These are phyloP conservation scores for Ischnura elegans DNA, from an alignment of 2,888 invertebrate species.

Conservation along the genomic window DNA sequence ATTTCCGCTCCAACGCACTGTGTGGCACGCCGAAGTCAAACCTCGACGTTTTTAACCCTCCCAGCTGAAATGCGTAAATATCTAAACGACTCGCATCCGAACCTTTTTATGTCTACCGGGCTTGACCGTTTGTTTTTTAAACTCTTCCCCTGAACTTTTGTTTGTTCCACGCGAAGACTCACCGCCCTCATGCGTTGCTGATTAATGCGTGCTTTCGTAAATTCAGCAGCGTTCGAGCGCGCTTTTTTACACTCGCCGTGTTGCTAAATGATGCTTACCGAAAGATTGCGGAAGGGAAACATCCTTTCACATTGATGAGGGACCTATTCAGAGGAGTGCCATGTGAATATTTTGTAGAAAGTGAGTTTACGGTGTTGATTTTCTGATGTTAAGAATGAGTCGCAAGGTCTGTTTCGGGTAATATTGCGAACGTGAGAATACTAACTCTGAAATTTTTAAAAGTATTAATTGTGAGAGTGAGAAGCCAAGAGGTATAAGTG, in stretches of 20 bases:
- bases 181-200: background rate
- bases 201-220: background rate
- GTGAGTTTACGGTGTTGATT: too few relatives aligned
- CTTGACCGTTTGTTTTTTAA: background rate
- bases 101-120: background rate
- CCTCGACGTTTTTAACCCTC: background rate
- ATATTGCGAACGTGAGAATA: too few relatives aligned
- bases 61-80: background rate
- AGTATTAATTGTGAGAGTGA: too few relatives aligned
- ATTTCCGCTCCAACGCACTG: background rate
- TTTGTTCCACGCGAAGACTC: background rate
- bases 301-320: too few relatives aligned
- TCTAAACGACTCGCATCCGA: background rate
- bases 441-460: too few relatives aligned
- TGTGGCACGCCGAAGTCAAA: background rate
- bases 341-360: too few relatives aligned
- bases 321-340: too few relatives aligned
- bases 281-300: too few relatives aligned
- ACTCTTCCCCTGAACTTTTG: background rate
- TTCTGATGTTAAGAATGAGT: too few relatives aligned
- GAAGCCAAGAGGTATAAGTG: too few relatives aligned
- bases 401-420: too few relatives aligned
- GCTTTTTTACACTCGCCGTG: background rate
- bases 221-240: background rate
- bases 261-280: background rate